Evolutionary conservation across 2,888 invertebrate species (phyloP).

Genomic region (Cephus sareptanus): DNA sequence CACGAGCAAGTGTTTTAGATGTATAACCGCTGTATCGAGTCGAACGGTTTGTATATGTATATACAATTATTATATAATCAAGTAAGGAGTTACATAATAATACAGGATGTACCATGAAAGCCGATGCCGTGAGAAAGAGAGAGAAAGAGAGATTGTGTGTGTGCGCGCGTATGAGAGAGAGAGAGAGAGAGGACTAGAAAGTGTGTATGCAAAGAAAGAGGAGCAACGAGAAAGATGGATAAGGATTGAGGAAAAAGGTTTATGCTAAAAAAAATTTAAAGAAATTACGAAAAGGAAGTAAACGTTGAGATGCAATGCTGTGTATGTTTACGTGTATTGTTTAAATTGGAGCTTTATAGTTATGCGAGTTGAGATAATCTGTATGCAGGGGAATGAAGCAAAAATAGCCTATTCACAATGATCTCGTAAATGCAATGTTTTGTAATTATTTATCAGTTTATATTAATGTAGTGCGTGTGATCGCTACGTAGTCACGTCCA

Average conservation of each 20-base stretch:
- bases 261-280: constrained; percentile 16
- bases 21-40: constrained; percentile 46
- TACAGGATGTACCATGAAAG: constrained; percentile 15
- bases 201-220: constrained; percentile 4
- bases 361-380: not conserved
- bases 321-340: not conserved
- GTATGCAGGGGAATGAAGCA: not conserved
- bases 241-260: constrained; percentile 11
- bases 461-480: not conserved
- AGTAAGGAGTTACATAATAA: constrained; percentile 29
- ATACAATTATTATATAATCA: constrained; percentile 46
- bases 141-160: not conserved
- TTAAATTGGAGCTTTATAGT: not conserved
- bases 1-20: constrained; percentile 36
- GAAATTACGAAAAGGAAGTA: constrained; percentile 13
- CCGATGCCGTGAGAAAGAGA: not conserved
- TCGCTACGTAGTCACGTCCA: not conserved
- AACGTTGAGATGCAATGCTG: not conserved
- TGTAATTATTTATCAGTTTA: not conserved
- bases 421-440: not conserved
- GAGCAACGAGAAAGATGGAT: not conserved
- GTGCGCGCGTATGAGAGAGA: not conserved
- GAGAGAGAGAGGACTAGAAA: constrained; percentile 17
- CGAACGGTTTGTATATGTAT: constrained; percentile 54
- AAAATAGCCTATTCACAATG: not conserved